Evolutionary conservation across 1,140 invertebrate genomes (phyloP), one percentile per base, ranked within the genome.

Genomic region (Bombus waltoni): DNA sequence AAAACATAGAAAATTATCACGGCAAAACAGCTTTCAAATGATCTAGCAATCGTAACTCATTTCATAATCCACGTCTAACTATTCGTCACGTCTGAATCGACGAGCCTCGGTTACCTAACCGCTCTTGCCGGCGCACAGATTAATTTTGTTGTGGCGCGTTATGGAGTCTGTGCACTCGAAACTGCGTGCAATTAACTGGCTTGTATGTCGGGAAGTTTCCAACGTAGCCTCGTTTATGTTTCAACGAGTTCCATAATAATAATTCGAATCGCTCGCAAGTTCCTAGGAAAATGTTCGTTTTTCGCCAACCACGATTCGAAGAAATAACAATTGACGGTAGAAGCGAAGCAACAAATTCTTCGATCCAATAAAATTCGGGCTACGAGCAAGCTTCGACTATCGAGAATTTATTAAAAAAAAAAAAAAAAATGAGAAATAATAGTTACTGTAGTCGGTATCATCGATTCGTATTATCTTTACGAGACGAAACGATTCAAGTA

Each of bases 1-100:
- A 72, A 65, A 65, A 78, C 11, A n/a, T 25, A 72, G 76, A 76
- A 84, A 84, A 68, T 72, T 32, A 71, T 70, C 53, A 32, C 65
- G 38, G 47, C 47, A n/a, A 59, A 78, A 71, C 75, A 84, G 66
- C 83, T 80, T 84, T 80, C 83, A n/a, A 80, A 72, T 35, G 32
- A 40, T 73, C 38, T 65, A 40, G 11, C 75, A 22, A 72, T 79
- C 82, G 53, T 84, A 79, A 79, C 22, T 80, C 83, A 59, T 80
- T 66, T 85, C 68, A 38, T 66, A 80, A 80, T 85, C 53, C 53
- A 28, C 5, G 22, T 62, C 40, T 22, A 25, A 62, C 70, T 44
- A 79, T 80, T 35, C n/a, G 44, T 76, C 22, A 44, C 35, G n/a
- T 44, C 10, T 75, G 22, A 57, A 68, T 77, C 22, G 81, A 70